Conservation (phyloP, 2,888 invertebrate genomes). For the Julus scandinavius region DNA sequence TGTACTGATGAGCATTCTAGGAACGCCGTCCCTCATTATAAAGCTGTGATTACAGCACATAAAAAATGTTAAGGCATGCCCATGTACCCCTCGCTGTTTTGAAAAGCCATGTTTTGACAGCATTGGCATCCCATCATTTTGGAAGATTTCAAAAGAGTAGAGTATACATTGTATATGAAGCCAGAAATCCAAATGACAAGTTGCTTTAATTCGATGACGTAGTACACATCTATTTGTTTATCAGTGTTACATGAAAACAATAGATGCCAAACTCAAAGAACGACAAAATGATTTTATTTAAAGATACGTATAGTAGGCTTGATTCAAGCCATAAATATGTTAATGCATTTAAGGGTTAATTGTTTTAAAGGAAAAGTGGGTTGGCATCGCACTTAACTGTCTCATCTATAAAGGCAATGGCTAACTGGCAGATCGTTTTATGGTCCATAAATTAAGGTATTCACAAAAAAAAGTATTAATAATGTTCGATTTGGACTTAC, state of each 20-base stretch:
- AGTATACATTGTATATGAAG: not conserved
- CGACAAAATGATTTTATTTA: not conserved
- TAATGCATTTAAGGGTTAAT: not conserved
- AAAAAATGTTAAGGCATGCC: not conserved
- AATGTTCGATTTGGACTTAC: not conserved
- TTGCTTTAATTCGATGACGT: constrained; percentile 16
- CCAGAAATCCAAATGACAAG: not conserved
- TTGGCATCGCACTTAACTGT: not conserved
- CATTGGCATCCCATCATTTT: not conserved
- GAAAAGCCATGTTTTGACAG: not conserved
- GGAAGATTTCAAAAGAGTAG: not conserved
- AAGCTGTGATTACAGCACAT: not conserved
- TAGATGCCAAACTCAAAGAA: not conserved
- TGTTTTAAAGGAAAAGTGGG: not conserved
- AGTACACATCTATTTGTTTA: not conserved
- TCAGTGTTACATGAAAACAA: not conserved
- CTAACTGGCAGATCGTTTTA: not conserved
- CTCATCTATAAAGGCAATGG: not conserved
- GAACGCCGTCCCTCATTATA: not conserved
- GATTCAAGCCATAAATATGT: not conserved
- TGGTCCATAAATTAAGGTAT: not conserved
- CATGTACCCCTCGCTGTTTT: not conserved
- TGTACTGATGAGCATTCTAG: constrained; percentile 31
- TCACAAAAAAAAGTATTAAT: not conserved
- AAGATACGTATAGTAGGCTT: not conserved